phyloP scores from a whole-genome alignment of 2,113 vertebrate species.

The Craseonycteris thonglongyai region DNA sequence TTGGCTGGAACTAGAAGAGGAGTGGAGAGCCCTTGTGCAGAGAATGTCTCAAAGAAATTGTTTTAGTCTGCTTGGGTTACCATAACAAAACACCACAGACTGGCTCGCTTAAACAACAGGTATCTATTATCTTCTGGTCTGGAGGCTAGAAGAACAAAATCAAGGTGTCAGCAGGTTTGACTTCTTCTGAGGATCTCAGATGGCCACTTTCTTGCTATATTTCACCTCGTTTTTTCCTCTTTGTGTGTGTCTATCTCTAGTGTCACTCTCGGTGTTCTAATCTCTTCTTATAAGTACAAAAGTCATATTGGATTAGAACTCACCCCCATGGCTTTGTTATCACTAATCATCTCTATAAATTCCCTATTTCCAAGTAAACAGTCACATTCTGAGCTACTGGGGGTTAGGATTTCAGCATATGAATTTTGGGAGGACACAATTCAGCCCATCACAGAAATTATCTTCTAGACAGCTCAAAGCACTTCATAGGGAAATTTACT shows the following conservation, averaged over 20 bases:
- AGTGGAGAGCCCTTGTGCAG: neutral
- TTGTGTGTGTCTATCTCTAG: neutral
- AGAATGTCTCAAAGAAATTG: neutral
- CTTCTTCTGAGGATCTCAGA: neutral
- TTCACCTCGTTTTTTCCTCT: neutral
- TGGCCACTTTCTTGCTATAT: neutral
- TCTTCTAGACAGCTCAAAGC: neutral
- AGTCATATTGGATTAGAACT: neutral
- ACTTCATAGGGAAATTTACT: neutral
- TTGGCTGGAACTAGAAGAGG: neutral
- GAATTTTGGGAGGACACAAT: neutral
- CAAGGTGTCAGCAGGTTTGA: neutral
- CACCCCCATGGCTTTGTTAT: neutral
- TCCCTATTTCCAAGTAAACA: neutral
- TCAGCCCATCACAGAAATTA: neutral
- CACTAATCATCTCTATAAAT: neutral
- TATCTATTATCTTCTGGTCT: neutral
- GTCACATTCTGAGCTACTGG: neutral
- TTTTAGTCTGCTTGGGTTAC: neutral
- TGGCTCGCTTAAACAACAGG: neutral
- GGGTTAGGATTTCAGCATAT: neutral
- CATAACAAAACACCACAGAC: neutral
- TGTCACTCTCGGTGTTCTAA: neutral
- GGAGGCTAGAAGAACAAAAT: neutral
- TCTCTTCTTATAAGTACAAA: neutral